These are phyloP conservation scores for Parus major DNA, from an alignment of 2,113 vertebrate species.

Conservation along the genomic window DNA sequence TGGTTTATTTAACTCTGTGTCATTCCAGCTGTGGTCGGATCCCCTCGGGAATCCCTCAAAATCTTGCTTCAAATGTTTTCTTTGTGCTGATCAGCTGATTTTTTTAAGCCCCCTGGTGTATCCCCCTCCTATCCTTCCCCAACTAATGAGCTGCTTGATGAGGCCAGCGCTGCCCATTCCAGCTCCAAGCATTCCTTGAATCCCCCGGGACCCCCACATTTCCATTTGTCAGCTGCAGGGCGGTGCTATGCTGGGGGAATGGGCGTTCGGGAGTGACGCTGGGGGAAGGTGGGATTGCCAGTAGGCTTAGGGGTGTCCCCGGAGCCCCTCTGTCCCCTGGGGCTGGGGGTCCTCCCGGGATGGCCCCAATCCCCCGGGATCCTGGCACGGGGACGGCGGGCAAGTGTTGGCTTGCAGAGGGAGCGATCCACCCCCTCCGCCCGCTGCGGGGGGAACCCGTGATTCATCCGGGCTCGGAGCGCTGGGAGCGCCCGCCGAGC, in stretches of 20 bases:
- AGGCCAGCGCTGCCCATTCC: fast-evolving
- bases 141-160: fast-evolving
- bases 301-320: fast-evolving
- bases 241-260: fast-evolving
- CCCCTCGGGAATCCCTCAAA: neutral
- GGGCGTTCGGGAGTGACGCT: neutral
- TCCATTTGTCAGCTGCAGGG: neutral
- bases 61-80: fast-evolving
- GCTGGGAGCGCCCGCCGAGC: constrained; percentile 33
- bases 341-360: neutral
- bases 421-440: neutral
- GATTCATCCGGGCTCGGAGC: constrained; percentile 12
- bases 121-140: neutral
- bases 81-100: neutral
- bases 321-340: neutral
- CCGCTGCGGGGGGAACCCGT: neutral
- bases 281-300: neutral
- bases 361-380: neutral
- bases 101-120: neutral
- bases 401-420: neutral
- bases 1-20: neutral
- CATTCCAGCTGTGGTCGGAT: fast-evolving
- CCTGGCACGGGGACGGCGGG: neutral
- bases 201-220: neutral
- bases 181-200: neutral